Percentiles rank a stretch among this genome's conserved stretches.
Conservation (phyloP, 2,797 vertebrate species). For the Hydrocynus forskahlii region DNA sequence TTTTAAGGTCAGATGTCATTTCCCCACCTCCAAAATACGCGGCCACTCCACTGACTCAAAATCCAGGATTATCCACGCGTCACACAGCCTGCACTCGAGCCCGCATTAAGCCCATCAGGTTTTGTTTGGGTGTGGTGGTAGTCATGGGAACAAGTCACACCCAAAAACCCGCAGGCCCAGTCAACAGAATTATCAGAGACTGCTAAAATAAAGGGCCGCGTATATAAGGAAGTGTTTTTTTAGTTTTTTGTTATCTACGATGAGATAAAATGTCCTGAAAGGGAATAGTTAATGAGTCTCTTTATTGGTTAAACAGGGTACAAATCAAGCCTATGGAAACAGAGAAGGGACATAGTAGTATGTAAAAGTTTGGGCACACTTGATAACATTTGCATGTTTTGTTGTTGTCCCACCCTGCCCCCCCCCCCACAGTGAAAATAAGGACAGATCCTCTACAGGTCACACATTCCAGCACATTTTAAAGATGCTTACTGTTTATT, state of each 20-base stretch:
- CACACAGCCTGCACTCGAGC: background rate
- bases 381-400: no score
- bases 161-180: conserved; percentile 13
- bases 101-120: background rate
- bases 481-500: no score
- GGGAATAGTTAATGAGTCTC: background rate
- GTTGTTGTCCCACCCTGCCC: no score
- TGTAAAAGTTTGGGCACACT: no score
- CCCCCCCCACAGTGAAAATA: no score
- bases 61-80: background rate
- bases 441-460: no score
- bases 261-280: background rate
- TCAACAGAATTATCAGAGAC: conserved; percentile 19
- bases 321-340: background rate
- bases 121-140: conserved; percentile 30
- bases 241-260: background rate
- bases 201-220: background rate
- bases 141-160: conserved; percentile 40
- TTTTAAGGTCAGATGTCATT: background rate
- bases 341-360: no score
- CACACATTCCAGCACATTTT: no score
- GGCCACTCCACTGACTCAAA: background rate
- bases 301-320: background rate
- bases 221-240: background rate
- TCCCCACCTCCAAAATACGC: background rate